Evolutionary conservation across 2,888 invertebrate genomes (phyloP), one percentile per base, ranked within the genome.

Genomic region (Baronia brevicornis): DNA sequence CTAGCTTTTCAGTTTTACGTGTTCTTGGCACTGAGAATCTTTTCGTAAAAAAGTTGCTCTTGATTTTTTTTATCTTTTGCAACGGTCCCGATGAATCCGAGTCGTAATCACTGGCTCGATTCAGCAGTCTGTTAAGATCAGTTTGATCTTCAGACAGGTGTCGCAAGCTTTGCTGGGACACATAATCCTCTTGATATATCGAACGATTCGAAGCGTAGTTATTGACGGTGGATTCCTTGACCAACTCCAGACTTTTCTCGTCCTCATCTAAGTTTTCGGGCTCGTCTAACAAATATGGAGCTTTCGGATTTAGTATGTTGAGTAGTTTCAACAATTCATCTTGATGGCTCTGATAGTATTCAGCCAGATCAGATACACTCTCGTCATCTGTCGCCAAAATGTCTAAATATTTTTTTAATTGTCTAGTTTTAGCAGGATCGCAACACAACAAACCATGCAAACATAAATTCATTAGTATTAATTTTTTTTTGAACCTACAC

Each of bases 11-110:
- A 2, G 78, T 62, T 31, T 86, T 72, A 47, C 84, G 87, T 2
- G 86, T 78, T 53, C 87, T 85, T n/a, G 87, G 60, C n/a, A 84
- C 86, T 1, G 80, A 85, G 46, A 89, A 88, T 53, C 87, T 87
- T 53, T 87, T 89, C 0, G 87, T 77, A 6, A 91, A 84, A 14
- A 90, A 85, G 54, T 84, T 60, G 60, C 63, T 84, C 52, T 88
- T 90, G 0, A 92, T 72, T 39, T 89, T 89, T 44, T 87, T 89
- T 24, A 92, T 84, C 27, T 87, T 72, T 33, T 70, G 66, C 3
- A 82, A 46, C 0, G 82, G 87, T 9, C 70, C 89, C 56, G 33
- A 86, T 51, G 54, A 84, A 72, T 51, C 85, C 0, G 68, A 66
- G 31, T 68, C 70, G 59, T 44, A 72, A 75, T 46, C 82, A 2